These are phyloP conservation scores for Scaptomyza flava DNA, from an alignment of 2,888 invertebrate genomes.

Conservation along the genomic window DNA sequence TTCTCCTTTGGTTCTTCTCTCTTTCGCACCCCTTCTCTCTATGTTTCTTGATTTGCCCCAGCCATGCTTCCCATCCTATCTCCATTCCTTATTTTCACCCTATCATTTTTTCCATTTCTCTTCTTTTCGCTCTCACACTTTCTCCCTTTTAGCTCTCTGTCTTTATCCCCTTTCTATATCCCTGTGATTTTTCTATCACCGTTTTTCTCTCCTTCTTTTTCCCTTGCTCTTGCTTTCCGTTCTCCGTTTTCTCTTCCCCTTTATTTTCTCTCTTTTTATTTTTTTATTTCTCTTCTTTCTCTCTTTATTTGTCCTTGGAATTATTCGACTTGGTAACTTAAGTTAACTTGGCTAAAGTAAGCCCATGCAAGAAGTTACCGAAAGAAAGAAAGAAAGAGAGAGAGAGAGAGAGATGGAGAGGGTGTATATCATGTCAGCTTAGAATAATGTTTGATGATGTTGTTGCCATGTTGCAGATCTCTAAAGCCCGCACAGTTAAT, in stretches of 20 bases:
- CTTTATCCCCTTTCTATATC: too few relatives aligned
- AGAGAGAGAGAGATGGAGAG: constrained; percentile 8
- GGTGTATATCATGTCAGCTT: constrained; percentile 30
- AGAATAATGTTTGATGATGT: constrained; percentile 21
- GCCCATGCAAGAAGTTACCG: not conserved
- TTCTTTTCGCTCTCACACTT: too few relatives aligned
- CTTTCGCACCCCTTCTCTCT: not conserved
- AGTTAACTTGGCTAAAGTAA: not conserved
- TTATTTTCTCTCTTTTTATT: not conserved
- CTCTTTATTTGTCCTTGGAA: not conserved
- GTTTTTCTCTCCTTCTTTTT: too few relatives aligned
- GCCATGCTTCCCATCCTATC: too few relatives aligned
- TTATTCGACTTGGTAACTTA: not conserved
- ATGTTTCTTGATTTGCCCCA: not conserved
- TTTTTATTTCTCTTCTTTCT: not conserved
- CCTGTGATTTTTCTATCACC: too few relatives aligned
- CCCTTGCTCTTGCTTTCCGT: too few relatives aligned
- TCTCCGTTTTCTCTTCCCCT: not conserved
- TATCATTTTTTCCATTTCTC: too few relatives aligned
- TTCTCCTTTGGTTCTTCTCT: not conserved
- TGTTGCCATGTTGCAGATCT: constrained; percentile 17
- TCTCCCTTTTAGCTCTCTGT: too few relatives aligned
- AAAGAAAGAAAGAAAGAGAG: not conserved
- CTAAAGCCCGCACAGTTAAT: constrained; percentile 19
- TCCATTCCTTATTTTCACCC: too few relatives aligned